Conservation (phyloP, 53 echinoderm and acorn worm genomes). For the Mesocentrotus franciscanus region DNA sequence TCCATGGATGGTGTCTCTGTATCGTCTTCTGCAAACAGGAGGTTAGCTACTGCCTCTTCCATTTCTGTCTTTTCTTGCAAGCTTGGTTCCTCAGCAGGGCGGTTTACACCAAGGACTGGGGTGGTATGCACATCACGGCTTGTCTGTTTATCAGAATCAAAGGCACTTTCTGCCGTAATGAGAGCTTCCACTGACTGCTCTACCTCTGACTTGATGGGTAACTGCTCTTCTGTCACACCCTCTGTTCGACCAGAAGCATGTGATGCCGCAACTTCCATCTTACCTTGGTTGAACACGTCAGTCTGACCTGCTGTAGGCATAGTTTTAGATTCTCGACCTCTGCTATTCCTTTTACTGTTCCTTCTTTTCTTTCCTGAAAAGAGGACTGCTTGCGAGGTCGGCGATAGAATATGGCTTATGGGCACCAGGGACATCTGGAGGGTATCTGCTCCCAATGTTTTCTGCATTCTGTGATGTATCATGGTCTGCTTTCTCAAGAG, state of each 20-base stretch:
- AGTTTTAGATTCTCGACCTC: constrained; percentile 18
- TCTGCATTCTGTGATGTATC: neutral
- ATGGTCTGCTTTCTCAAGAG: constrained; percentile 57
- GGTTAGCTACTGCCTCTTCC: constrained; percentile 75
- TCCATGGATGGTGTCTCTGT: constrained; percentile 5
- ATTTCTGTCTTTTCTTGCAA: constrained; percentile 74
- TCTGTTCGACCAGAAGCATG: neutral
- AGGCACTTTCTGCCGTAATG: constrained; percentile 59
- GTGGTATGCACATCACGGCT: neutral
- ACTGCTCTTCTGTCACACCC: constrained; percentile 21
- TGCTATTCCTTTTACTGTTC: constrained; percentile 13
- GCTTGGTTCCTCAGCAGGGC: constrained; percentile 56
- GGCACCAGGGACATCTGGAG: neutral
- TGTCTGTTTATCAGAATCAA: constrained; percentile 6
- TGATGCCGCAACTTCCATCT: neutral
- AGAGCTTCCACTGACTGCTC: constrained; percentile 61
- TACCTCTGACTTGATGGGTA: constrained; percentile 61
- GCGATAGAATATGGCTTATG: constrained; percentile 46
- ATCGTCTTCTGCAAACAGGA: constrained; percentile 79
- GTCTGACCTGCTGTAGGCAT: neutral
- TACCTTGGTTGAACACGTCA: neutral
- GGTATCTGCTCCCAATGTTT: neutral
- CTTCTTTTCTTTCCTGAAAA: constrained; percentile 45
- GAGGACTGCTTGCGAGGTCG: constrained; percentile 43
- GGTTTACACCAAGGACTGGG: neutral